phyloP scores from a whole-genome alignment of 2,113 vertebrate species.

The Sebastes schlegelii region DNA sequence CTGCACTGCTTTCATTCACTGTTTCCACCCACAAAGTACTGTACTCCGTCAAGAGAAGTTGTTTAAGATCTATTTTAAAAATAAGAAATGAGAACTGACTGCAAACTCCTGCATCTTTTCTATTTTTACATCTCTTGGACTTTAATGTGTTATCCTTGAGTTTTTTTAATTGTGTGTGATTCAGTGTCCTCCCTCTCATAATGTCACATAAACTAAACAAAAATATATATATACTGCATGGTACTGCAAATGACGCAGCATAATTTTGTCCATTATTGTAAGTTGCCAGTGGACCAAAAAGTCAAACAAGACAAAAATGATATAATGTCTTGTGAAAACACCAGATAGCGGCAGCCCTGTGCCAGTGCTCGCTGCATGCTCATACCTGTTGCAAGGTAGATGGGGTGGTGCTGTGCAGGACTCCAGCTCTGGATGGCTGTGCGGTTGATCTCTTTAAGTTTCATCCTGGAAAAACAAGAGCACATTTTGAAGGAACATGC shows the following conservation, averaged over 20 bases:
- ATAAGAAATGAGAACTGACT: no score
- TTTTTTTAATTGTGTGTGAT: neutral
- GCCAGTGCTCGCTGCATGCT: neutral
- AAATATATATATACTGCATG: neutral
- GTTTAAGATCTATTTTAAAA: no score
- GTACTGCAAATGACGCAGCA: no score
- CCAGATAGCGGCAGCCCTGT: neutral
- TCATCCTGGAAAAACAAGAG: constrained; percentile 85
- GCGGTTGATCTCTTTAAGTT: constrained; percentile 95
- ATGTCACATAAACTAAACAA: neutral
- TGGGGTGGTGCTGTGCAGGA: constrained; percentile 93
- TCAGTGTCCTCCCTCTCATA: neutral
- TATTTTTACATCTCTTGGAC: neutral
- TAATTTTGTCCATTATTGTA: neutral
- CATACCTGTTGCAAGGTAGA: constrained; percentile 95
- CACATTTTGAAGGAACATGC: neutral
- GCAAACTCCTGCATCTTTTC: neutral
- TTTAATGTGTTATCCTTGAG: neutral
- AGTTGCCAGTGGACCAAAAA: neutral
- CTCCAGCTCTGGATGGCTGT: constrained; percentile 98
- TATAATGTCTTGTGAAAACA: neutral
- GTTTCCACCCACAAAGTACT: no score
- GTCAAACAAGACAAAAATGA: neutral
- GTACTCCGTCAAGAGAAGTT: no score
- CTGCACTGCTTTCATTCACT: no score